A percentile compares a stretch with the other conserved stretches of the same genome.
phyloP scores from a whole-genome alignment of 2,113 vertebrate species.

The Etheostoma spectabile region DNA sequence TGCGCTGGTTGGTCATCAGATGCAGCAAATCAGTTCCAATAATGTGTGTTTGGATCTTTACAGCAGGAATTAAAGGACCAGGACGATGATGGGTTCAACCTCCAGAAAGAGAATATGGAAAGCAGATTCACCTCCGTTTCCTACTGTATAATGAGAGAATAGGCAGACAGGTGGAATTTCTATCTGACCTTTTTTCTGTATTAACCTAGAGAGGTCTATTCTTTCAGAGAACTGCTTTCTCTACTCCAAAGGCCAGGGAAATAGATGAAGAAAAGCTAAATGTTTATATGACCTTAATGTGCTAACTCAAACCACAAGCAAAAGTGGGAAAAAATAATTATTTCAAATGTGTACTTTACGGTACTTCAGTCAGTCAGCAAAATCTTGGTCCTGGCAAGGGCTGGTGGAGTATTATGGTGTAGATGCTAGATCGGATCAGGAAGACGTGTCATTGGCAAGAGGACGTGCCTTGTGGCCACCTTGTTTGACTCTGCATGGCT shows the following conservation, averaged over 20 bases:
- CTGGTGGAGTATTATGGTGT: too few relatives aligned
- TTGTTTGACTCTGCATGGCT: too few relatives aligned
- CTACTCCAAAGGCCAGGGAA: slow-evolving; percentile 11
- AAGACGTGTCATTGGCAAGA: too few relatives aligned
- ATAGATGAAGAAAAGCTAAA: slow-evolving; percentile 1
- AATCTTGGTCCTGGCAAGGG: too few relatives aligned
- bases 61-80: slow-evolving; percentile 57
- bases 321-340: too few relatives aligned
- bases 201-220: slow-evolving; percentile 40
- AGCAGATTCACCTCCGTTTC: slow-evolving; percentile 33
- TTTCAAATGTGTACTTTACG: too few relatives aligned
- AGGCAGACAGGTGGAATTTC: slow-evolving; percentile 28
- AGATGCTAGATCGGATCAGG: too few relatives aligned
- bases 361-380: too few relatives aligned
- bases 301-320: background rate
- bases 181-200: slow-evolving; percentile 42
- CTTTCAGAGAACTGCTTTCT: slow-evolving; percentile 29
- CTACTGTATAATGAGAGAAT: slow-evolving; percentile 29
- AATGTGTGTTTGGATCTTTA: slow-evolving; percentile 24
- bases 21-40: background rate
- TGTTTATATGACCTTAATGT: background rate
- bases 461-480: too few relatives aligned
- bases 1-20: too few relatives aligned
- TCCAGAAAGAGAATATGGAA: slow-evolving; percentile 45
- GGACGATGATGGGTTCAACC: background rate